Evolutionary conservation across 2,797 vertebrate species (phyloP), one percentile per base, ranked within the genome.

Genomic region (Diplodus sargus): DNA sequence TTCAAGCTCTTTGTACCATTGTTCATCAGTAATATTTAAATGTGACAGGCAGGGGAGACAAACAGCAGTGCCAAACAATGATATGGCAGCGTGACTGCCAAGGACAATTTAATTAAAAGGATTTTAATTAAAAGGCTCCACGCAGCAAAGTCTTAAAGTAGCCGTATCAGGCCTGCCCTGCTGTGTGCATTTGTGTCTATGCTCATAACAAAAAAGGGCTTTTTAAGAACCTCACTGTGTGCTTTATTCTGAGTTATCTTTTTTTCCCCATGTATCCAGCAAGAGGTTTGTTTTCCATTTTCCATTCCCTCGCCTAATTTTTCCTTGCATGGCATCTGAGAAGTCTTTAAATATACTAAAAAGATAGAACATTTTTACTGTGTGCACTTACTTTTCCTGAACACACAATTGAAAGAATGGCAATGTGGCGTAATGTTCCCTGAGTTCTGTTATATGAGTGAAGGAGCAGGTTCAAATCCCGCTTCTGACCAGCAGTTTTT

Each of bases 91-190:
- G 81, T 78, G 89, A 85, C 85, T 80, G 79, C 84, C 83, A 86
- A 86, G 81, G 61, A 90, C 86, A 88, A 85, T 79, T 91, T 90
- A 90, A 90, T 91, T 89, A 91, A 89, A 90, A 83, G 47, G 51
- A 78, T 90, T 91, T 92, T 92, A 89, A 93, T 93, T 92, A 92
- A 91, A 93, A 86, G 74, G 70, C 85, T 86, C 76, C 79, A 78
- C 68, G 82, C 74, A 85, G 86, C 61, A 82, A 69, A 79, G 76
- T 88, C 82, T 87, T 90, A 81, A 88, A 90, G 87, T 83, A 85
- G 80, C 79, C 70, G 39, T 89, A 90, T 92, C 92, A 88, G 90
- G 28, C 60, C 66, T 74, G 76, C 30, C 87, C 81, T 85, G 89
- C 87, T 90, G 85, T 81, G 85, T 70, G 79, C 57, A 83, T 90